These are phyloP conservation scores for Drosophila ustulata DNA, from an alignment of 2,888 invertebrate species.

Conservation along the genomic window DNA sequence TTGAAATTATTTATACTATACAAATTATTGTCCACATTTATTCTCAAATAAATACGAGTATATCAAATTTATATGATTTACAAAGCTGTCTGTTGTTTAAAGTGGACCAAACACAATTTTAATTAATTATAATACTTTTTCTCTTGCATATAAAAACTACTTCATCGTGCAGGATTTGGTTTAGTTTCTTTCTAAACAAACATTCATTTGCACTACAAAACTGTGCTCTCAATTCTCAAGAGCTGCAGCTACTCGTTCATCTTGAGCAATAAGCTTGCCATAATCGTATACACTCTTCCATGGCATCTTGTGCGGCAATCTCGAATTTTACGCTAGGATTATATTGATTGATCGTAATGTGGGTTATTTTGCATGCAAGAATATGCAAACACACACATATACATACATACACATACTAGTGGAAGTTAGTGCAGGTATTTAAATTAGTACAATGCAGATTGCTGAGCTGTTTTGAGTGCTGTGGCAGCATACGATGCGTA, in stretches of 20 bases:
- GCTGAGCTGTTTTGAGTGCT: background rate
- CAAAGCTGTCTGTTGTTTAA: too few species aligned
- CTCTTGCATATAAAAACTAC: too few species aligned
- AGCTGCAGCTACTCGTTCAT: background rate
- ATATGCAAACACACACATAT: background rate
- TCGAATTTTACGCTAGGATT: constrained; percentile 6
- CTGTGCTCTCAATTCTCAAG: background rate
- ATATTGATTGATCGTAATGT: constrained; percentile 3
- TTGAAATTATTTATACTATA: too few species aligned
- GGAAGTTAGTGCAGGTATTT: background rate
- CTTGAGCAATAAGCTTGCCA: background rate
- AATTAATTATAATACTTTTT: too few species aligned
- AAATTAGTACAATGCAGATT: constrained; percentile 2
- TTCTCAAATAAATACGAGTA: too few species aligned
- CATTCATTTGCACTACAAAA: background rate
- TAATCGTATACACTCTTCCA: background rate
- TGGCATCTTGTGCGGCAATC: background rate
- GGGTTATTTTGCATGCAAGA: background rate
- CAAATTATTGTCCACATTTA: too few species aligned
- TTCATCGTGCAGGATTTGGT: too few species aligned
- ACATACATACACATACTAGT: background rate
- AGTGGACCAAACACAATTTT: too few species aligned
- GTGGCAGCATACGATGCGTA: constrained; percentile 18
- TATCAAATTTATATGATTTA: too few species aligned
- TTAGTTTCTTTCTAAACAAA: background rate